Base-by-base conservation (phyloP, 2,888 invertebrate genomes). In the Drosophila infuscata region DNA sequence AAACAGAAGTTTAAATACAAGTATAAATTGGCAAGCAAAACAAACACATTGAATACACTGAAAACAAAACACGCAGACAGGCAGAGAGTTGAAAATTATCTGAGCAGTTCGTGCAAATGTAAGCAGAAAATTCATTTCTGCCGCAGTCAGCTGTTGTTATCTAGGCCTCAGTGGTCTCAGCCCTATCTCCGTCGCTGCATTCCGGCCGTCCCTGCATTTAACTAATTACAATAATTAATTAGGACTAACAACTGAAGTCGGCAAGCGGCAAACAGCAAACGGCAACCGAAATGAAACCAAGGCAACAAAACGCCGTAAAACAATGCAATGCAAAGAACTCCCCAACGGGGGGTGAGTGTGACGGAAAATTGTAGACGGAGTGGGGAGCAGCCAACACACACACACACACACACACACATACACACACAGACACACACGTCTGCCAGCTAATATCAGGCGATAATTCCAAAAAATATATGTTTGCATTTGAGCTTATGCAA, bases 221-320 rank as follows among this genome's bases (percentile, higher is more conserved):
- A 85, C 88, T 88, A 85, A 85, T 85, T 85, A 83, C 85, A 81
- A 88, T 88, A 85, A 85, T 88, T 85, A 85, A 85, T 85, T 84
- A 88, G 74, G 83, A 85, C 84, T 88, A 88, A 85, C 88, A 82
- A 84, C 88, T 64, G 49, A 68, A 76, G 78, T 70, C 67, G 70
- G 74, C 67, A 57, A 58, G 32, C 52, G 29, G 43, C 33, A 41
- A 64, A 25, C 59, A 43, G 48, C 20, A 29, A 43, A 8, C 46
- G 49, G 38, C 17, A 30, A 63, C 56, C 54, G 43, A 56, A 70
- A 57, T 62, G 74, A 58, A 78, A 59, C 78, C 74, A 79, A 58
- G 41, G 67, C 64, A 77, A 70, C 78, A 43, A 32, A 43, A 43
- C 54, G 70, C 65, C 51, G 74, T 62, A 74, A 68, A 58, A 68